Evolutionary conservation across 2,113 vertebrate species (phyloP).

Genomic region (Apodemus sylvaticus): DNA sequence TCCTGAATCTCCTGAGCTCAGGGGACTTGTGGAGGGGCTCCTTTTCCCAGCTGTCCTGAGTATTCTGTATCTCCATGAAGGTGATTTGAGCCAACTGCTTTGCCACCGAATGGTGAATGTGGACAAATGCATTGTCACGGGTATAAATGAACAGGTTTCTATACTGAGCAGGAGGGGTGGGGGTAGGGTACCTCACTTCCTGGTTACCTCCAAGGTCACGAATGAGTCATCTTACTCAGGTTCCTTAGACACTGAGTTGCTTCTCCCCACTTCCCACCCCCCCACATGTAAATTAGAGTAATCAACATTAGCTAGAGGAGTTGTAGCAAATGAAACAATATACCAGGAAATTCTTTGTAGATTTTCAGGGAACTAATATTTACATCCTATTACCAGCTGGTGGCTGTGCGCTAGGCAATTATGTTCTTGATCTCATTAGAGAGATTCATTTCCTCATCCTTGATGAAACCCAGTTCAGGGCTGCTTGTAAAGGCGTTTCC

Average conservation of each 20-base stretch:
- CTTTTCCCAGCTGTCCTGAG: neutral
- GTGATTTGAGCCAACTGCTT: neutral
- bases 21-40: neutral
- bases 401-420: neutral
- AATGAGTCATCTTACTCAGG: neutral
- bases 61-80: neutral
- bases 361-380: constrained; percentile 21
- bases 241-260: neutral
- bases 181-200: neutral
- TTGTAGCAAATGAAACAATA: neutral
- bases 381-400: neutral
- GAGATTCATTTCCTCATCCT: neutral
- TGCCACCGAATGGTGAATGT: neutral
- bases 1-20: neutral
- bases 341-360: neutral
- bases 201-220: neutral
- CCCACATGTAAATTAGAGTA: neutral
- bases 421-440: neutral
- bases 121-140: neutral
- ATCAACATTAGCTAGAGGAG: neutral
- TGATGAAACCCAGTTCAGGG: neutral
- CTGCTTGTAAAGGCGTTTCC: neutral
- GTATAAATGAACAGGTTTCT: neutral
- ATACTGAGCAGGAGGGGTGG: neutral
- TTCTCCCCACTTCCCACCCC: too few species aligned